These are phyloP conservation scores for Chionomys nivalis DNA, from an alignment of 2,113 vertebrate genomes.

Conservation along the genomic window DNA sequence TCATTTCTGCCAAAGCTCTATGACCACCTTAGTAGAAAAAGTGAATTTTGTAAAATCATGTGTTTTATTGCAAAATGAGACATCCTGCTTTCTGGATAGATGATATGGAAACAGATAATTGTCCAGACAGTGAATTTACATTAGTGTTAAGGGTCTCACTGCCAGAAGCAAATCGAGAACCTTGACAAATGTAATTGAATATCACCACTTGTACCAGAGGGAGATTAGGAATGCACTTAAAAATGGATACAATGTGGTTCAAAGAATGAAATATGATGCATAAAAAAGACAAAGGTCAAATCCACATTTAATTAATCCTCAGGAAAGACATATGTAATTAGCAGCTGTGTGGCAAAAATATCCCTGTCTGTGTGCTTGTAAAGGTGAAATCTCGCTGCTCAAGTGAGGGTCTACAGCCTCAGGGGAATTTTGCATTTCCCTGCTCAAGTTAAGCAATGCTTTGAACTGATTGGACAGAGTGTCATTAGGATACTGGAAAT, in stretches of 20 bases:
- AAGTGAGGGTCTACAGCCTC: background rate
- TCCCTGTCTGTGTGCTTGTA: slow-evolving; percentile 61
- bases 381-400: slow-evolving; percentile 53
- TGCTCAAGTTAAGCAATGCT: background rate
- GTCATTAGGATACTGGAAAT: background rate
- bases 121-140: slow-evolving; percentile 17
- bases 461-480: background rate
- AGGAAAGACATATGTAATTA: slow-evolving; percentile 69
- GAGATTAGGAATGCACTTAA: slow-evolving; percentile 32
- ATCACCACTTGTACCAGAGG: background rate
- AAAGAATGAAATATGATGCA: slow-evolving; percentile 69
- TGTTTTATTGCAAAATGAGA: background rate
- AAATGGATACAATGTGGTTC: background rate
- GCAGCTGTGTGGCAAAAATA: slow-evolving; percentile 61
- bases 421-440: background rate
- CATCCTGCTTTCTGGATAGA: background rate
- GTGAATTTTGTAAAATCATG: slow-evolving; percentile 7
- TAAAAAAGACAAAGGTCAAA: slow-evolving; percentile 68
- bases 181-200: slow-evolving; percentile 62
- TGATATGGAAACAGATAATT: slow-evolving; percentile 5
- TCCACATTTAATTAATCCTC: slow-evolving; percentile 71
- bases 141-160: background rate
- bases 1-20: background rate
- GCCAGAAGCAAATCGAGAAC: slow-evolving; percentile 40
- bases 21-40: background rate